Conservation (phyloP, 2,113 vertebrate genomes). For the Rallus limicola region DNA sequence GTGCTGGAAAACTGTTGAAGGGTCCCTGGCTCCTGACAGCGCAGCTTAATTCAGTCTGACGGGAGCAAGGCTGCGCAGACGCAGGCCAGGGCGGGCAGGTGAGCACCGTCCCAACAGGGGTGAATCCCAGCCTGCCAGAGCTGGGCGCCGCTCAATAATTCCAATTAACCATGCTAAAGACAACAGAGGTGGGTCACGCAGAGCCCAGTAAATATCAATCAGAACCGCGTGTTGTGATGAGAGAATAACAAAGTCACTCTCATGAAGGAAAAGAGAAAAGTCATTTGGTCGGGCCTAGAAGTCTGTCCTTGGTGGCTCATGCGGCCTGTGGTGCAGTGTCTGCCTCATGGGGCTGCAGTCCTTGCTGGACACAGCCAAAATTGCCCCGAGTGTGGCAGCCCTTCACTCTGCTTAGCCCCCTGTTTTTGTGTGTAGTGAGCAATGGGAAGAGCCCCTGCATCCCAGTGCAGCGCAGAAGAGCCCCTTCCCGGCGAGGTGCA, state of each 20-base stretch:
- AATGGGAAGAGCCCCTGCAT: background rate
- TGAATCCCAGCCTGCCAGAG: background rate
- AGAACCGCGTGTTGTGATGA: background rate
- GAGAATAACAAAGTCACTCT: background rate
- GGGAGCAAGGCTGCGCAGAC: background rate
- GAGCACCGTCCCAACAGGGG: slow-evolving; percentile 22
- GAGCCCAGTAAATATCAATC: background rate
- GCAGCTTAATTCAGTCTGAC: background rate
- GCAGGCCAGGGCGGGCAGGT: background rate
- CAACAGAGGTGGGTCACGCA: background rate
- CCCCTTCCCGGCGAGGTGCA: background rate
- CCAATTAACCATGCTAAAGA: slow-evolving; percentile 23
- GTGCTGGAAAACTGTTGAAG: slow-evolving; percentile 20
- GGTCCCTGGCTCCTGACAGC: slow-evolving; percentile 5
- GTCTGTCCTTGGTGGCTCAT: background rate
- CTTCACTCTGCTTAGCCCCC: accelerated
- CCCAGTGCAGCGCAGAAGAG: background rate
- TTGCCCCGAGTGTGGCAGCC: background rate
- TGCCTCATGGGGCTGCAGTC: background rate
- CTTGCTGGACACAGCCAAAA: background rate
- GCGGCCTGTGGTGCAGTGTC: background rate
- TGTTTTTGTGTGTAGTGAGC: accelerated
- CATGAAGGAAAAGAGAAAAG: background rate
- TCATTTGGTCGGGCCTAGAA: background rate
- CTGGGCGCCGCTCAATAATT: background rate